phyloP scores from a whole-genome alignment of 92 coral and sea anemone genomes.

The Galaxea fascicularis region DNA sequence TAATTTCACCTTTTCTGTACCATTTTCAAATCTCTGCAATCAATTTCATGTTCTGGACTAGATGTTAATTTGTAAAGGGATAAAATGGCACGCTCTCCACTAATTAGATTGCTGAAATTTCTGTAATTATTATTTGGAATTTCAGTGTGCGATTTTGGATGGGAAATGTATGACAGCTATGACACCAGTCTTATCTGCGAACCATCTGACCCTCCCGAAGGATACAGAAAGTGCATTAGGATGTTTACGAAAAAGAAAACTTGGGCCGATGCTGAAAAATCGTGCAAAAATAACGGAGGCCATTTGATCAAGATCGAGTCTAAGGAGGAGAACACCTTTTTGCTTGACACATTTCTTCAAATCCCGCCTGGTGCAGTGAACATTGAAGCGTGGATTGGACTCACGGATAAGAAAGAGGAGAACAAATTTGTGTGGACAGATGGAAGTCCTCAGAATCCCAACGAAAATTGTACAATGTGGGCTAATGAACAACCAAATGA shows the following conservation, averaged over 20 bases:
- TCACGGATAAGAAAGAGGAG: constrained; percentile 26
- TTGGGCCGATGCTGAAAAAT: constrained; percentile 3
- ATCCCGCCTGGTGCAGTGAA: neutral
- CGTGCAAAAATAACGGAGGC: neutral
- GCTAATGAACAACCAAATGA: constrained; percentile 43
- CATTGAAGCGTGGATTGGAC: constrained; percentile 49
- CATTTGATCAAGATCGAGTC: constrained; percentile 26
- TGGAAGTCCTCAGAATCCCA: constrained; percentile 1
- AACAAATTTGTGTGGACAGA: constrained; percentile 37
- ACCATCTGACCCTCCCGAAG: neutral
- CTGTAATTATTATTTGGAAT: neutral
- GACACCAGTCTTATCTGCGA: neutral
- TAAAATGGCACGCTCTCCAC: too few relatives aligned
- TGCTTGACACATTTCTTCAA: constrained; percentile 18
- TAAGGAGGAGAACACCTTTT: constrained; percentile 16
- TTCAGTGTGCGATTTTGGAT: constrained; percentile 27
- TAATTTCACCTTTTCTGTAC: too few relatives aligned
- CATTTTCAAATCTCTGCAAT: too few relatives aligned
- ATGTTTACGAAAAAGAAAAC: neutral
- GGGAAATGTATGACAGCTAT: constrained; percentile 7
- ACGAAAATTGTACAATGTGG: constrained; percentile 16
- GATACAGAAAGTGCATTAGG: constrained; percentile 26
- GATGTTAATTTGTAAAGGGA: too few relatives aligned
- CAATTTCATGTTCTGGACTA: too few relatives aligned
- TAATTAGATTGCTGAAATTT: too few relatives aligned